Base-by-base conservation (phyloP, 2,888 invertebrate genomes). In the Gymnocheta viridis region DNA sequence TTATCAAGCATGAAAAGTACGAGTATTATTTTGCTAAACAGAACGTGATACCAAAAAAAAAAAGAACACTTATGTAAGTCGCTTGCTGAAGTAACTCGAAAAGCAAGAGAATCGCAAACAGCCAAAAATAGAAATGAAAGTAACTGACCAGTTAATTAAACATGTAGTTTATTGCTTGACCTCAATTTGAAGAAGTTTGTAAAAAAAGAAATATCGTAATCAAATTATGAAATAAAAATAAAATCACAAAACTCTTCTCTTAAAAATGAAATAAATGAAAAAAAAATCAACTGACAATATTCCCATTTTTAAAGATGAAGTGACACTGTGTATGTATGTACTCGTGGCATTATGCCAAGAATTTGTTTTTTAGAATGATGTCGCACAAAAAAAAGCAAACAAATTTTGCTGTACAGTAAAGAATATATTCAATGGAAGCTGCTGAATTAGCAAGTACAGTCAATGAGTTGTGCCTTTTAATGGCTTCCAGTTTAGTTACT, bases 101-200 rank as follows among this genome's bases (percentile, higher is more conserved):
- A 58, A n/a, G 9, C n/a, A 7, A 56, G 3, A 44, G 17, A 72
- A 19, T 32, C 3, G 4, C 3, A 22, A 41, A 17, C 41, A 60
- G 1, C 17, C n/a, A 9, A 12, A 12, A 32, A 76, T 27, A 51
- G 9, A 19, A 60, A 22, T 4, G 19, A 10, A 41, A 51, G 64
- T 72, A 60, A 32, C 58, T 73, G 83, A 72, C 70, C 80, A 80
- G 76, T 80, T 79, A 84, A 83, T 84, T 84, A 80, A 80, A 80
- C 77, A 84, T 76, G 80, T 76, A 80, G 66, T 80, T 76, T 80
- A 80, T 77, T 67, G 73, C 77, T 80, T 77, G 81, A 81, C 84
- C 73, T 38, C 49, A 56, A 81, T 80, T 60, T n/a, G 24, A 29
- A 67, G 24, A 29, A 67, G 47, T 72, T 24, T 14, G 41, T 14